Conservation (phyloP, 2,113 vertebrate species). For the Callaeas wilsoni region DNA sequence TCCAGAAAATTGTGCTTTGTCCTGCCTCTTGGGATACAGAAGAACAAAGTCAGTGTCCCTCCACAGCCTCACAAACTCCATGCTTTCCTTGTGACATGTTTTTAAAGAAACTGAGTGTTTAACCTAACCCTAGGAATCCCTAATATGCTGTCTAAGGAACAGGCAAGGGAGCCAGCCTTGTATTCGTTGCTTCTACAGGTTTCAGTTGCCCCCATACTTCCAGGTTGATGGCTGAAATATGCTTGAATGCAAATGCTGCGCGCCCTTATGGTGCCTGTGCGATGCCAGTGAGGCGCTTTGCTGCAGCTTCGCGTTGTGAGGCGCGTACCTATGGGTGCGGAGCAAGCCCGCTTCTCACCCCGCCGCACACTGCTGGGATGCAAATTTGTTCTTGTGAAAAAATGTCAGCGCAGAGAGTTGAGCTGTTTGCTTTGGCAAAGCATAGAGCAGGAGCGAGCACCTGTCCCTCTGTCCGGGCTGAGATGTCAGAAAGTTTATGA, state of each 20-base stretch:
- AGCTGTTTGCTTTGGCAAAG: neutral
- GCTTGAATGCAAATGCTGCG: neutral
- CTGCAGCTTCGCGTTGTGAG: neutral
- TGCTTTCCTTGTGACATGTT: neutral
- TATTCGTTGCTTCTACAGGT: neutral
- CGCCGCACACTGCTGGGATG: neutral
- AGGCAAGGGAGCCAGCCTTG: neutral
- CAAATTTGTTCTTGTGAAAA: slow-evolving; percentile 45
- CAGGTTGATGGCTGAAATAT: slow-evolving; percentile 12
- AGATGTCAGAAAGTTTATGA: neutral
- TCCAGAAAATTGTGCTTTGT: neutral
- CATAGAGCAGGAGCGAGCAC: neutral
- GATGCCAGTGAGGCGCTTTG: neutral
- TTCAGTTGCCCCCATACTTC: neutral
- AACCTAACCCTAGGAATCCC: neutral
- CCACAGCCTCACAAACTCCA: neutral
- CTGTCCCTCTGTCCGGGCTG: neutral
- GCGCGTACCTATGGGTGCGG: slow-evolving; percentile 1
- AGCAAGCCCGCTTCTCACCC: slow-evolving; percentile 24
- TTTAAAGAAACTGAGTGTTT: neutral
- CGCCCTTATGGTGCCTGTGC: neutral
- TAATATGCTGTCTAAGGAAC: neutral
- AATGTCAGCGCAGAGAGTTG: neutral
- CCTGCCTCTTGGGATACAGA: neutral
- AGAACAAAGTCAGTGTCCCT: neutral